Conservation (phyloP, 2,888 invertebrate genomes). For the Lacanobia wlatinum region DNA sequence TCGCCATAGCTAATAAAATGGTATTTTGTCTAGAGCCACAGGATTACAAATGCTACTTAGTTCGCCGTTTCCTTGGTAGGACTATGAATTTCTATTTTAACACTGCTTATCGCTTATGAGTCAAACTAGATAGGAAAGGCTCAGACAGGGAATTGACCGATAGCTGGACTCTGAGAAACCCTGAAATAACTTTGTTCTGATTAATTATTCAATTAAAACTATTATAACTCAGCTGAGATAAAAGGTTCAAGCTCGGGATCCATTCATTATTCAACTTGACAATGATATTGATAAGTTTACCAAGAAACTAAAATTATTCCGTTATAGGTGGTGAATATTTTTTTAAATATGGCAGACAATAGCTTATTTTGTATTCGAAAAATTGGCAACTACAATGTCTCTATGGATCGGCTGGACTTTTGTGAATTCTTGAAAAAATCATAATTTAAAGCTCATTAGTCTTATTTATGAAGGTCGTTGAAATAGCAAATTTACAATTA, state of each 20-base stretch:
- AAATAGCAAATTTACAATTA: not conserved
- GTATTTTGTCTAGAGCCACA: no score
- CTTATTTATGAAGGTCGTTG: not conserved
- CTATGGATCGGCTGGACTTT: not conserved
- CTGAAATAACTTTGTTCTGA: constrained; percentile 36
- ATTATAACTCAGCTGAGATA: constrained; percentile 39
- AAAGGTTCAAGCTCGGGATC: constrained; percentile 16
- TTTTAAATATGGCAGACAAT: not conserved
- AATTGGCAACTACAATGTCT: constrained; percentile 26
- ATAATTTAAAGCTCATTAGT: not conserved
- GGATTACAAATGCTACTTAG: not conserved
- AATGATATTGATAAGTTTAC: constrained; percentile 23
- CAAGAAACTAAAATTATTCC: not conserved
- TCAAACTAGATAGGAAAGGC: constrained; percentile 1
- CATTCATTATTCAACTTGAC: constrained; percentile 33
- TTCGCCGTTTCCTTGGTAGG: not conserved
- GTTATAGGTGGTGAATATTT: no score
- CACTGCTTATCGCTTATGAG: not conserved
- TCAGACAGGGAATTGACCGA: constrained; percentile 42
- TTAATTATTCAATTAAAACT: constrained; percentile 38
- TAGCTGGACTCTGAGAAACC: constrained; percentile 30
- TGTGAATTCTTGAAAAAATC: not conserved
- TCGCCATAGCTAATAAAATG: no score
- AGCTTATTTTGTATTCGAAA: not conserved
- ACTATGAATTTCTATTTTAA: not conserved